phyloP scores from a whole-genome alignment of 2,888 invertebrate genomes.

The Thymelicus sylvestris region DNA sequence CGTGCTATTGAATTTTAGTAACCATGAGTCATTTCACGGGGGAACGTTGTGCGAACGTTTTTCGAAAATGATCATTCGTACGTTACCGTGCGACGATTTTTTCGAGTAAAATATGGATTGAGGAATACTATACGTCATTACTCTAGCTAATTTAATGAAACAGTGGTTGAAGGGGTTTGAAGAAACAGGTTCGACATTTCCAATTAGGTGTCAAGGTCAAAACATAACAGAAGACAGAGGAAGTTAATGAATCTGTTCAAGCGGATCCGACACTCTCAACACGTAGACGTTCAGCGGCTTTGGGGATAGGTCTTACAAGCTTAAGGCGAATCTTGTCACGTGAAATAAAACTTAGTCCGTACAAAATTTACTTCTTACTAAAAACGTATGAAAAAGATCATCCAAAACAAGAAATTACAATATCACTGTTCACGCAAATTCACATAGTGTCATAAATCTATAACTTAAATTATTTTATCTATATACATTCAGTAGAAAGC shows the following conservation, averaged over 20 bases:
- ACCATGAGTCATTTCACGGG: conserved; percentile 34
- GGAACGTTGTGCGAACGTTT: conserved; percentile 18
- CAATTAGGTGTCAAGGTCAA: conserved; percentile 24
- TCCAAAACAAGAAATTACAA: no score
- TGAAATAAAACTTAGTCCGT: background rate
- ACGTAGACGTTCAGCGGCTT: conserved; percentile 7
- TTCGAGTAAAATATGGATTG: conserved; percentile 37
- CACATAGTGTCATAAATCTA: no score
- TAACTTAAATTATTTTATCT: no score
- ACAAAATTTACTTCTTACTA: no score
- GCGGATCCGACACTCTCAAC: conserved; percentile 33
- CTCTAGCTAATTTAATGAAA: conserved; percentile 38
- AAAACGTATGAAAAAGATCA: no score
- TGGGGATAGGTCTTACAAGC: background rate
- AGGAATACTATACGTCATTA: conserved; percentile 31
- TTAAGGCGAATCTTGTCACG: conserved; percentile 1
- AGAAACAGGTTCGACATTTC: conserved; percentile 39
- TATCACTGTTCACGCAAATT: no score
- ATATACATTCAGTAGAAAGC: no score
- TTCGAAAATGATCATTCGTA: conserved; percentile 34
- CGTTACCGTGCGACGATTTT: conserved; percentile 38
- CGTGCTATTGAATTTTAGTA: conserved; percentile 10
- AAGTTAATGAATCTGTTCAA: conserved; percentile 29
- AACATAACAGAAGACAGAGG: conserved; percentile 25
- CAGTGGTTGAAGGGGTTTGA: conserved; percentile 35